These are phyloP conservation scores for Hermaeophaga mercurialis DNA, from an alignment of 2,888 invertebrate species.

Conservation along the genomic window DNA sequence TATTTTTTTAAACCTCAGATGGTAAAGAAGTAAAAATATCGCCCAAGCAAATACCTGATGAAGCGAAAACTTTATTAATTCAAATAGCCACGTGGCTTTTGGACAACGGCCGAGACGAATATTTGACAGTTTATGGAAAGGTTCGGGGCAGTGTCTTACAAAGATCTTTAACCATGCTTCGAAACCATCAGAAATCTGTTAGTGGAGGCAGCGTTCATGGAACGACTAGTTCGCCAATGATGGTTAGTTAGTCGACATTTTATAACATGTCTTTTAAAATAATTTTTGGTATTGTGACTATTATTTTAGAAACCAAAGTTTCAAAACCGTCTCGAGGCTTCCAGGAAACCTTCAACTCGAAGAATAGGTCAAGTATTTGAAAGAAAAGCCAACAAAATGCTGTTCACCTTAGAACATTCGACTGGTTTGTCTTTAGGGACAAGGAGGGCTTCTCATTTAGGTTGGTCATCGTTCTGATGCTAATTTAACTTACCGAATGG, in stretches of 20 bases:
- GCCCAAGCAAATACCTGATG: slow-evolving; percentile 72
- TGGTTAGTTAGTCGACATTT: slow-evolving; percentile 62
- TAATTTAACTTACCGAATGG: no score
- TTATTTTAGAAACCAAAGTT: slow-evolving; percentile 68
- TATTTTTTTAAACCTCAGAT: slow-evolving; percentile 32
- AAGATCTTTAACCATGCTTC: slow-evolving; percentile 74
- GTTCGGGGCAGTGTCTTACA: slow-evolving; percentile 78
- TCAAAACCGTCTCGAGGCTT: slow-evolving; percentile 75
- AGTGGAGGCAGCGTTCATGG: slow-evolving; percentile 76
- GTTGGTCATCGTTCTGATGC: no score
- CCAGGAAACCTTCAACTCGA: slow-evolving; percentile 78
- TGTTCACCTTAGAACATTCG: slow-evolving; percentile 79
- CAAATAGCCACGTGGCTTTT: slow-evolving; percentile 87
- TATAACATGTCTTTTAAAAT: no score
- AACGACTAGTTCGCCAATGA: slow-evolving; percentile 62
- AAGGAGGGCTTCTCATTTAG: slow-evolving; percentile 62
- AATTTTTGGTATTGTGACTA: background rate
- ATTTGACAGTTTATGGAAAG: slow-evolving; percentile 75
- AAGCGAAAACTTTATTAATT: slow-evolving; percentile 71
- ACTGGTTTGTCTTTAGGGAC: slow-evolving; percentile 79
- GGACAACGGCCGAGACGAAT: slow-evolving; percentile 73
- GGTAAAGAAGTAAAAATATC: slow-evolving; percentile 54
- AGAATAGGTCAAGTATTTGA: slow-evolving; percentile 84
- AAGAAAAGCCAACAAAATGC: slow-evolving; percentile 81
- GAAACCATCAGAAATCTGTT: slow-evolving; percentile 79